These are phyloP conservation scores for Andrena minutula DNA, from an alignment of 2,888 invertebrate species.

Conservation along the genomic window DNA sequence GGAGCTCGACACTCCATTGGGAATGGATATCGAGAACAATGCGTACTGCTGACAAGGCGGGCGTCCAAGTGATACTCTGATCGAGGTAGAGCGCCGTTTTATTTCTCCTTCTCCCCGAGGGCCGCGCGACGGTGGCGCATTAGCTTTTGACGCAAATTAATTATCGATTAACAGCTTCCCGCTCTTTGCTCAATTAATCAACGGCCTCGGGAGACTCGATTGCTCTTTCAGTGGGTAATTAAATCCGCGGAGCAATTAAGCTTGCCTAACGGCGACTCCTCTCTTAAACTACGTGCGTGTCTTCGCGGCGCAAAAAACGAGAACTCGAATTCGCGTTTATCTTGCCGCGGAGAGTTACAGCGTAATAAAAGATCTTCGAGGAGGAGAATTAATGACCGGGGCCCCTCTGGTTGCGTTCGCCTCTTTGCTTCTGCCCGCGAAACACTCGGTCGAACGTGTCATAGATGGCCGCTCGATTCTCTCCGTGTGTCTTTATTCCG, in stretches of 20 bases:
- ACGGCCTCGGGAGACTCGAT: constrained; percentile 36
- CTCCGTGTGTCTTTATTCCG: constrained; percentile 24
- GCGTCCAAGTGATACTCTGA: constrained; percentile 45
- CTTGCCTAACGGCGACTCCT: constrained; percentile 40
- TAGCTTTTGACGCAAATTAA: constrained; percentile 58
- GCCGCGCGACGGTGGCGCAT: constrained; percentile 19
- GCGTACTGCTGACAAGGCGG: constrained; percentile 56
- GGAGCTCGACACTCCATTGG: constrained; percentile 59
- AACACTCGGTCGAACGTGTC: constrained; percentile 22
- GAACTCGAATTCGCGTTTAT: background rate
- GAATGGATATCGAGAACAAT: constrained; percentile 61
- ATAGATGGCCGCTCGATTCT: constrained; percentile 30
- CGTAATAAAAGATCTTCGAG: constrained; percentile 31
- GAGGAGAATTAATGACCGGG: constrained; percentile 39
- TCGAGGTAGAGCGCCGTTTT: constrained; percentile 37
- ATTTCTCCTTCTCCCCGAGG: constrained; percentile 22
- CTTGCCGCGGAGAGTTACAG: constrained; percentile 21
- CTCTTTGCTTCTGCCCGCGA: constrained; percentile 15
- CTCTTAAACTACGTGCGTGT: constrained; percentile 29
- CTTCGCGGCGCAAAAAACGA: background rate
- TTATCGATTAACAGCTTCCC: constrained; percentile 58
- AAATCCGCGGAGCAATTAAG: constrained; percentile 59
- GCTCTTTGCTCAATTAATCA: constrained; percentile 52
- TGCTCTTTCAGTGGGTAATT: constrained; percentile 51
- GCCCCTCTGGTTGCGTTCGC: background rate